A percentile compares a stretch with the other conserved stretches of the same genome.
Conservation (phyloP, 2,888 invertebrate species). For the Piscicola geometra region DNA sequence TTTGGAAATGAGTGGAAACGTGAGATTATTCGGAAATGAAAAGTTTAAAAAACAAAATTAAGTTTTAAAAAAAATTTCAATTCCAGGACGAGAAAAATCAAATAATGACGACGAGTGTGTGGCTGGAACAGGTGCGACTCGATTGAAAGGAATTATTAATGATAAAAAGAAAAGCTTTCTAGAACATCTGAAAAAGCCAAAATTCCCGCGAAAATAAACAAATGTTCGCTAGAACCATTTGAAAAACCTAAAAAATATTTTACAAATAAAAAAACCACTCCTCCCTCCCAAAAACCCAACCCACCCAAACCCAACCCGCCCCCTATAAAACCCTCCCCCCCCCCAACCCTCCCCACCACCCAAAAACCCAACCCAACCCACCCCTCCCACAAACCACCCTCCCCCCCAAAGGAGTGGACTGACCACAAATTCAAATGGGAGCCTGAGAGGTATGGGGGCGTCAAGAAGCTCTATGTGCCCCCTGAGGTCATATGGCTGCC, state of each 20-base stretch:
- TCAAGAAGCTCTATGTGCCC: conserved; percentile 85
- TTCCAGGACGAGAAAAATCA: conserved; percentile 81
- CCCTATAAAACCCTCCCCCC: too few species aligned
- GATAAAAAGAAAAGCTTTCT: too few species aligned
- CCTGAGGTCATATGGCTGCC: conserved; percentile 94
- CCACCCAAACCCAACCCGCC: not conserved
- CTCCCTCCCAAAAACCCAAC: not conserved
- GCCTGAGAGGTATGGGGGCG: conserved; percentile 84
- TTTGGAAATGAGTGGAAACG: not conserved
- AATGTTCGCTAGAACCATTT: too few species aligned
- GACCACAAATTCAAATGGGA: conserved; percentile 95
- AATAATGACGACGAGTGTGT: conserved; percentile 55
- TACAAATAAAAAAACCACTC: too few species aligned
- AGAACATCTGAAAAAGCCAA: too few species aligned
- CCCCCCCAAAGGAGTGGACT: conserved; percentile 46
- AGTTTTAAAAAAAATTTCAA: conserved; percentile 36
- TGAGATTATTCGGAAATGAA: too few species aligned
- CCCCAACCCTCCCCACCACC: not conserved
- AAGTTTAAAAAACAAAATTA: too few species aligned
- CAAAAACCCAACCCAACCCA: not conserved
- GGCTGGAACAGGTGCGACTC: conserved; percentile 39
- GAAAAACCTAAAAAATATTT: too few species aligned
- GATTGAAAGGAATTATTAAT: too few species aligned
- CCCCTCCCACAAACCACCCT: not conserved
- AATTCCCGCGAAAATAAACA: too few species aligned